A percentile compares a stretch with the other conserved stretches of the same genome.
Conservation (phyloP, 2,113 vertebrate species). For the Haemorhous mexicanus region DNA sequence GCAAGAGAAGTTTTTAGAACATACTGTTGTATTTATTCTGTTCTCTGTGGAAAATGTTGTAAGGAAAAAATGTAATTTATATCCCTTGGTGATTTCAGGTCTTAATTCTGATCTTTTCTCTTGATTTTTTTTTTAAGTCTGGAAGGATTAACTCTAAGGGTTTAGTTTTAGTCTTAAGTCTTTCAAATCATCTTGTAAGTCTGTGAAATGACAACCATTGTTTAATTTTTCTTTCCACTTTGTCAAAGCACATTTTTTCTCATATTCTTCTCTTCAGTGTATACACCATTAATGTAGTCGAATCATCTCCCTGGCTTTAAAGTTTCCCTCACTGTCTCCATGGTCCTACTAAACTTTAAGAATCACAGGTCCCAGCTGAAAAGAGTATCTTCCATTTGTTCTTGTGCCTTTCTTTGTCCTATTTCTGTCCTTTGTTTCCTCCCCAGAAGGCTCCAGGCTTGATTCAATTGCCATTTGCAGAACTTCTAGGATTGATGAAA, state of each 20-base stretch:
- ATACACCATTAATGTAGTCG: neutral
- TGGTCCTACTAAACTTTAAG: neutral
- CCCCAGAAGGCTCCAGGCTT: neutral
- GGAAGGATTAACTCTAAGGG: neutral
- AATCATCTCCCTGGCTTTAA: neutral
- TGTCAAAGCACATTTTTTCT: neutral
- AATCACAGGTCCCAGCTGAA: neutral
- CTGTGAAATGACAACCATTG: neutral
- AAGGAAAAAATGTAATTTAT: neutral
- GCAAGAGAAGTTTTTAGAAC: neutral
- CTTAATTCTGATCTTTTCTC: neutral
- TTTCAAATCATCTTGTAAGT: neutral
- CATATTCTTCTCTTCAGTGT: neutral
- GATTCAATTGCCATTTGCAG: neutral
- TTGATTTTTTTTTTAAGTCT: neutral
- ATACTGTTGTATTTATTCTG: neutral
- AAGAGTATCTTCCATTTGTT: neutral
- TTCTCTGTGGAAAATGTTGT: neutral
- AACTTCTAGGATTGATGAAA: neutral
- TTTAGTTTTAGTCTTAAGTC: neutral
- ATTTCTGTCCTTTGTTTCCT: neutral
- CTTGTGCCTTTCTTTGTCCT: neutral
- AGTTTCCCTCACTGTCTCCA: neutral
- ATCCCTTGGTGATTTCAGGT: neutral
- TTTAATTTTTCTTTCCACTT: neutral